A percentile compares a stretch with the other conserved stretches of the same genome.
These are phyloP conservation scores for Cranoglanis bouderius DNA, from an alignment of 2,113 vertebrate genomes.

Conservation along the genomic window DNA sequence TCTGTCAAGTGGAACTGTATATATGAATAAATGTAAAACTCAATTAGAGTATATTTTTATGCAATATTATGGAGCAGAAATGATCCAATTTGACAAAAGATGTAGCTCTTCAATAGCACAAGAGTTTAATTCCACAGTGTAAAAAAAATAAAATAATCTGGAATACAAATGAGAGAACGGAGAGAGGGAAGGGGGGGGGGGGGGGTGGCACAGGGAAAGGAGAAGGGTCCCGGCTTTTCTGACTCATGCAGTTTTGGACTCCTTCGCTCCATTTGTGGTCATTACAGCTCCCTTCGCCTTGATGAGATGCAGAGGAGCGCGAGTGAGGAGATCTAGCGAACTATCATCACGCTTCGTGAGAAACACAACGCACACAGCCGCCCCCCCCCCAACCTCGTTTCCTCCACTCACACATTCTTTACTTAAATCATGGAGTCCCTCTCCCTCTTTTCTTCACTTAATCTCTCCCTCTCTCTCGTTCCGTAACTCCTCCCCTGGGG, in stretches of 20 bases:
- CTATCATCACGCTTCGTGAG: slow-evolving; percentile 24
- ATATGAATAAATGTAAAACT: not conserved
- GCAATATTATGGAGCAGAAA: not conserved
- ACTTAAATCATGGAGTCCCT: not conserved
- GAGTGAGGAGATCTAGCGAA: not conserved
- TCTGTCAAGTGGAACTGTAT: not conserved
- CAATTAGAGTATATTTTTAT: not conserved
- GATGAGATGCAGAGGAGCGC: slow-evolving; percentile 37
- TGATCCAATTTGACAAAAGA: not conserved
- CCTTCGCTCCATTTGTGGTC: slow-evolving; percentile 51
- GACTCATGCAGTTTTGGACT: slow-evolving; percentile 43
- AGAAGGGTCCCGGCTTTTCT: slow-evolving; percentile 45
- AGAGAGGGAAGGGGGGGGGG: not conserved
- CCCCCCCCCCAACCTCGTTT: not conserved
- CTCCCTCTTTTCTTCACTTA: not conserved
- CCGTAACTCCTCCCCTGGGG: slow-evolving; percentile 1
- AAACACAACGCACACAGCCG: not conserved
- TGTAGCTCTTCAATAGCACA: not conserved
- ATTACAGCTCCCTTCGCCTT: slow-evolving; percentile 24
- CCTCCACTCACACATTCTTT: slow-evolving; percentile 5
- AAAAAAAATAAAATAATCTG: not conserved
- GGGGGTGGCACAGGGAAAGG: not conserved
- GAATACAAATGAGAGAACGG: not conserved
- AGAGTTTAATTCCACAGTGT: not conserved
- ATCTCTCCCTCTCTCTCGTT: not conserved